These are phyloP conservation scores for Scophthalmus maximus DNA, from an alignment of 2,113 vertebrate species.

Conservation along the genomic window DNA sequence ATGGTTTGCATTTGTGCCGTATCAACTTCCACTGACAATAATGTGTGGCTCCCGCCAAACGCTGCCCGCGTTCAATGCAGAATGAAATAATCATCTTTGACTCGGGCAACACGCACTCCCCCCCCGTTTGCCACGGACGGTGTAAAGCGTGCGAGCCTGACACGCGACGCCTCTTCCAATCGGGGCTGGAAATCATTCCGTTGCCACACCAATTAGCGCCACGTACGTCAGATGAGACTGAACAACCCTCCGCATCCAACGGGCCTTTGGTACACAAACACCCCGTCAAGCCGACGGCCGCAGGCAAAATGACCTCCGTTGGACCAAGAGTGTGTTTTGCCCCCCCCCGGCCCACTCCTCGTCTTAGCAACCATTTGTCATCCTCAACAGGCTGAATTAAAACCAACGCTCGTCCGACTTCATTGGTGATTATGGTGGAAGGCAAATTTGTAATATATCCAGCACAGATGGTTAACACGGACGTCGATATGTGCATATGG, in stretches of 20 bases:
- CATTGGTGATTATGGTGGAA: neutral
- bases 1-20: slow-evolving; percentile 60
- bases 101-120: slow-evolving; percentile 23
- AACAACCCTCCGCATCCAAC: slow-evolving; percentile 58
- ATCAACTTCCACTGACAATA: slow-evolving; percentile 53
- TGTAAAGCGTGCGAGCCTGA: slow-evolving; percentile 21
- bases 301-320: slow-evolving; percentile 65
- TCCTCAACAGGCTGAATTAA: slow-evolving; percentile 20
- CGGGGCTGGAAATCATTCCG: slow-evolving; percentile 68
- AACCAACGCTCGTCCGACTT: slow-evolving; percentile 12
- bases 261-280: slow-evolving; percentile 70
- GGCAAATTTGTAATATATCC: slow-evolving; percentile 14
- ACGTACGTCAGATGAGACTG: slow-evolving; percentile 61
- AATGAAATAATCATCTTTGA: slow-evolving; percentile 16
- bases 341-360: slow-evolving; percentile 14
- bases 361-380: slow-evolving; percentile 73
- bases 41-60: slow-evolving; percentile 19
- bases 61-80: slow-evolving; percentile 2
- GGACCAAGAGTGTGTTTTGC: slow-evolving; percentile 49
- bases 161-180: slow-evolving; percentile 52
- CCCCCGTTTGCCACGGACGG: slow-evolving; percentile 42
- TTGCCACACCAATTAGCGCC: slow-evolving; percentile 58
- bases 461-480: slow-evolving; percentile 12
- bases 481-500: slow-evolving; percentile 61
- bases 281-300: slow-evolving; percentile 45